Base-by-base conservation (phyloP, 2,888 invertebrate species). In the Tetheella fluctuosa region DNA sequence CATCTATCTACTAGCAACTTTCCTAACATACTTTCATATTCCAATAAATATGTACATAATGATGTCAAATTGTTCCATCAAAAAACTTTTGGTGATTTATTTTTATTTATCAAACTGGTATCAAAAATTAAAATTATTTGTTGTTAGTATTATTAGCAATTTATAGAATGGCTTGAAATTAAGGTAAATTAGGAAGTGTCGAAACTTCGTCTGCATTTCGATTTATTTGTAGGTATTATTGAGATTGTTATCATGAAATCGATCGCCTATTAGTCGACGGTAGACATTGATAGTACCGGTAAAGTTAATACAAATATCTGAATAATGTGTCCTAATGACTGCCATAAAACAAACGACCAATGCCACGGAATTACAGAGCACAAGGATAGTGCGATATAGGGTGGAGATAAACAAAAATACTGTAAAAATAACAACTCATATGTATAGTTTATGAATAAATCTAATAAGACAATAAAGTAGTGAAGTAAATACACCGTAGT, bases 161-260 rank as follows among this genome's bases (percentile, higher is more conserved):
- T 48, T 48, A 48, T 48, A 20, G 48, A 48, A 48, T 48, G 20
- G 10, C 10, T 48, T 20, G 20, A 48, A 48, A 48, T 48, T 48
- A 20, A 20, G 34, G 20, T 48, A 48, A 48, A 20, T 48, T 48
- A 2, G 48, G 48, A 48, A 20, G n/a, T 42, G 48, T 48, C 48
- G 17, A 20, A 20, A 48, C 20, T 48, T 48, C 3, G 39, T 48
- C 20, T 48, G 48, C 17, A 48, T 48, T 20, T 20, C 23, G 37
- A 59, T 62, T 62, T 67, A 65, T 66, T 67, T 60, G 57, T 64
- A 64, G 34, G 23, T 67, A 67, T n/a, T 25, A 25, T 59, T 52
- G 65, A 75, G 80, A 83, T 84, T 62, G 60, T 73, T 84, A 88
- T 87, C 84, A 67, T 64, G 72, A 79, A 80, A 85, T 85, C 84